A percentile compares a stretch with the other conserved stretches of the same genome.
phyloP scores from a whole-genome alignment of 2,888 invertebrate species.

The Acleris emargana region DNA sequence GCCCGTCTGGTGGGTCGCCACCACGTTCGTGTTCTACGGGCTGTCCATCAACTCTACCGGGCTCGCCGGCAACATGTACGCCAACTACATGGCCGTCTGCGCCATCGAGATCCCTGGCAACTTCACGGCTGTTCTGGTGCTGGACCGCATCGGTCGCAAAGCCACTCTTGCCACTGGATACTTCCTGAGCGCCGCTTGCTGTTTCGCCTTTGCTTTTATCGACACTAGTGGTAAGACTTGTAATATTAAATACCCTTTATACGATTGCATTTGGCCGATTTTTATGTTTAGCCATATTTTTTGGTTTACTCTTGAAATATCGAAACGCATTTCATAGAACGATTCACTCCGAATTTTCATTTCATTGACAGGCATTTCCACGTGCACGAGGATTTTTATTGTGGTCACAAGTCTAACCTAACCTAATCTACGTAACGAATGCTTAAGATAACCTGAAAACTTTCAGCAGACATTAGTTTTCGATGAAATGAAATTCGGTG shows the following conservation, averaged over 20 bases:
- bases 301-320: no score
- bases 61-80: conserved; percentile 83
- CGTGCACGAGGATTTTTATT: no score
- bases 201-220: conserved; percentile 72
- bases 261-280: not conserved
- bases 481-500: no score
- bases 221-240: conserved; percentile 70
- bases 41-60: conserved; percentile 90
- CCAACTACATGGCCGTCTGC: conserved; percentile 87
- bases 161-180: conserved; percentile 83
- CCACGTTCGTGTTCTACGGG: conserved; percentile 91
- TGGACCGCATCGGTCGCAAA: conserved; percentile 86
- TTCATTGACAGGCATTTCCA: no score
- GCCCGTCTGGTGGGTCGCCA: conserved; percentile 90
- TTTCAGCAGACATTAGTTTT: no score
- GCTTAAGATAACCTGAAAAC: no score
- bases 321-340: no score
- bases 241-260: conserved; percentile 4
- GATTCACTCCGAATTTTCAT: no score
- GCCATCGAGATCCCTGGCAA: conserved; percentile 89
- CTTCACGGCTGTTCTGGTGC: conserved; percentile 83
- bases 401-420: no score
- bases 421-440: no score
- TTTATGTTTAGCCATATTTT: no score
- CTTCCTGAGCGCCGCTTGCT: conserved; percentile 82